Conservation (phyloP, 2,888 invertebrate species). For the Lepetodrilus schrolli region DNA sequence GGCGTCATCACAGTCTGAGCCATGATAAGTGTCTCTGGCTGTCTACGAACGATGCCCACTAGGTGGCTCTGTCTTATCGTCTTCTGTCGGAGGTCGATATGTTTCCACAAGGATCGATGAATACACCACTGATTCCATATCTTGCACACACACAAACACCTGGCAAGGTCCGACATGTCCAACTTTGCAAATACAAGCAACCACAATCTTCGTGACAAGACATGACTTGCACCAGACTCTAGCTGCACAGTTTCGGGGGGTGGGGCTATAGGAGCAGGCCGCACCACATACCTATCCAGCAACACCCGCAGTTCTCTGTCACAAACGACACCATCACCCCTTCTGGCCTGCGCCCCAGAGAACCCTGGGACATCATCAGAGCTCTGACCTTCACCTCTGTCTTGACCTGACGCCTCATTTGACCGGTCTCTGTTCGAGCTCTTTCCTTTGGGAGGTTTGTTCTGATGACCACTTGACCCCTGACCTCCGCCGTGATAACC, state of each 20-base stretch:
- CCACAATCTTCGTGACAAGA: slow-evolving; percentile 72
- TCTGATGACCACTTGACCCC: slow-evolving; percentile 20
- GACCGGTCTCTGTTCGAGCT: background rate
- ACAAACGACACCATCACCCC: background rate
- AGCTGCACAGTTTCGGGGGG: slow-evolving; percentile 61
- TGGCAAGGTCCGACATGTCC: slow-evolving; percentile 79
- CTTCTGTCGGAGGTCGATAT: slow-evolving; percentile 84
- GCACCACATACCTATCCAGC: slow-evolving; percentile 60
- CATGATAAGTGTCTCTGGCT: slow-evolving; percentile 87
- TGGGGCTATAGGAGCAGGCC: slow-evolving; percentile 67
- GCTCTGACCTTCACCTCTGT: slow-evolving; percentile 20
- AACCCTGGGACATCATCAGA: background rate
- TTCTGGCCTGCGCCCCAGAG: background rate
- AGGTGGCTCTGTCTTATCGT: slow-evolving; percentile 83
- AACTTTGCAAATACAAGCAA: slow-evolving; percentile 76
- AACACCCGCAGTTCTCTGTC: slow-evolving; percentile 41
- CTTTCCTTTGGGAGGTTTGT: slow-evolving; percentile 13
- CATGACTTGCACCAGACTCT: slow-evolving; percentile 56
- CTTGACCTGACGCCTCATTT: background rate
- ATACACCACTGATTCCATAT: slow-evolving; percentile 90
- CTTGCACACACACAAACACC: slow-evolving; percentile 85
- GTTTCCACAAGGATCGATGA: slow-evolving; percentile 89
- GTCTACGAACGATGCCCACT: slow-evolving; percentile 89
- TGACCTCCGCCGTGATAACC: slow-evolving; percentile 15
- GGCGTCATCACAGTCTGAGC: slow-evolving; percentile 92